phyloP scores from a whole-genome alignment of 2,113 vertebrate genomes.

The Agelaius tricolor region DNA sequence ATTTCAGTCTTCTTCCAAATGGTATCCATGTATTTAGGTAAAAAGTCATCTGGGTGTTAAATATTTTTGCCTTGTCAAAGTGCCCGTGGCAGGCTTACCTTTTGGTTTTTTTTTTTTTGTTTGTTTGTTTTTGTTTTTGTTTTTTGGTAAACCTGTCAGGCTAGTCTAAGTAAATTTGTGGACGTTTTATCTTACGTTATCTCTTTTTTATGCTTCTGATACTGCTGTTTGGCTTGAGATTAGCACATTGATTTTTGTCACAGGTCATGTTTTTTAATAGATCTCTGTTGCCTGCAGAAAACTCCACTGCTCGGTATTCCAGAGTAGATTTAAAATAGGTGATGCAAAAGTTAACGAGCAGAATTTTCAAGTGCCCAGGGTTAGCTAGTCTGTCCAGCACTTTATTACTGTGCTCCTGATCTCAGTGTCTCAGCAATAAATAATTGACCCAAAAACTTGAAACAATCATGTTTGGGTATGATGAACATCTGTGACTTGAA shows the following conservation, averaged over 20 bases:
- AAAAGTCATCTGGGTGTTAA: constrained; percentile 1
- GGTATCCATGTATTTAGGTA: constrained; percentile 21
- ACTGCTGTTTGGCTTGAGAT: constrained; percentile 77
- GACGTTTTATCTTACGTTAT: constrained; percentile 69
- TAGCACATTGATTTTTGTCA: constrained; percentile 81
- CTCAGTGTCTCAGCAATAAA: background rate
- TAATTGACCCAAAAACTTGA: background rate
- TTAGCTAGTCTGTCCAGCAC: background rate
- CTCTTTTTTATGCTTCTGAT: constrained; percentile 72
- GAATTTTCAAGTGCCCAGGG: constrained; percentile 51
- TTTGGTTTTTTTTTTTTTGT: background rate
- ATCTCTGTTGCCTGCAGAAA: constrained; percentile 67
- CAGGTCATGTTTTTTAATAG: constrained; percentile 79
- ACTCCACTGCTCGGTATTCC: constrained; percentile 33
- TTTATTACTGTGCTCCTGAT: background rate
- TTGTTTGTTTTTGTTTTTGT: background rate
- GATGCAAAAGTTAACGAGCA: constrained; percentile 35
- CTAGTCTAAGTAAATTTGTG: constrained; percentile 41
- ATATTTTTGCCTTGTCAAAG: background rate
- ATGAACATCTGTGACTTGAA: background rate
- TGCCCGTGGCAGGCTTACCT: background rate
- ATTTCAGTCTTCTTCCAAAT: background rate
- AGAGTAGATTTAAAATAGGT: constrained; percentile 25
- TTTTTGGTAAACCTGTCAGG: background rate
- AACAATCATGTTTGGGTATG: background rate